Percentiles rank a stretch among this genome's conserved stretches.
phyloP scores from a whole-genome alignment of 2,113 vertebrate genomes.

The Albula glossodonta region DNA sequence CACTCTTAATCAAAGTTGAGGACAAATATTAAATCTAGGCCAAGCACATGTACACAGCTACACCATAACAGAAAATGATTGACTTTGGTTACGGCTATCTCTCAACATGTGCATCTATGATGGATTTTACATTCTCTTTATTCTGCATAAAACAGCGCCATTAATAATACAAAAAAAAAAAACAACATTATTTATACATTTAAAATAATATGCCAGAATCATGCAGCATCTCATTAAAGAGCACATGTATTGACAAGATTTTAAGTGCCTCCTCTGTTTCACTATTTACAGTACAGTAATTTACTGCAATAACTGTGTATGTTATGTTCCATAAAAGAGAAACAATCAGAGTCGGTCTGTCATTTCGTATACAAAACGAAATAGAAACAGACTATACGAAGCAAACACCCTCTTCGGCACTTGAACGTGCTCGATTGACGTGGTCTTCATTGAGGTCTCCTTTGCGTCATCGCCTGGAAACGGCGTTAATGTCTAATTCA shows the following conservation, averaged over 20 bases:
- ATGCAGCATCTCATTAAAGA: conserved; percentile 57
- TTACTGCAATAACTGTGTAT: conserved; percentile 79
- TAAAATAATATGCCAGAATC: conserved; percentile 53
- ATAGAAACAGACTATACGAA: conserved; percentile 59
- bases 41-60: neutral
- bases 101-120: too few relatives aligned
- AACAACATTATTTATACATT: conserved; percentile 64
- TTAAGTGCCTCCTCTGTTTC: conserved; percentile 77
- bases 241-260: conserved; percentile 61
- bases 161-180: conserved; percentile 55
- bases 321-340: conserved; percentile 80
- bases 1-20: too few relatives aligned
- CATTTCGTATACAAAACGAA: conserved; percentile 30
- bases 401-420: conserved; percentile 46
- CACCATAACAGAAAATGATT: neutral
- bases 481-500: conserved; percentile 45
- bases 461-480: neutral
- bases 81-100: neutral
- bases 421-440: neutral
- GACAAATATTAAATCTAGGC: neutral
- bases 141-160: conserved; percentile 32
- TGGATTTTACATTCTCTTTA: neutral
- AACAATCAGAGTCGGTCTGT: conserved; percentile 68
- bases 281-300: conserved; percentile 91
- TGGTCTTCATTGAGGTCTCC: too few relatives aligned